Base-by-base conservation (phyloP, 2,113 vertebrate genomes). In the Sphyrna mokarran region DNA sequence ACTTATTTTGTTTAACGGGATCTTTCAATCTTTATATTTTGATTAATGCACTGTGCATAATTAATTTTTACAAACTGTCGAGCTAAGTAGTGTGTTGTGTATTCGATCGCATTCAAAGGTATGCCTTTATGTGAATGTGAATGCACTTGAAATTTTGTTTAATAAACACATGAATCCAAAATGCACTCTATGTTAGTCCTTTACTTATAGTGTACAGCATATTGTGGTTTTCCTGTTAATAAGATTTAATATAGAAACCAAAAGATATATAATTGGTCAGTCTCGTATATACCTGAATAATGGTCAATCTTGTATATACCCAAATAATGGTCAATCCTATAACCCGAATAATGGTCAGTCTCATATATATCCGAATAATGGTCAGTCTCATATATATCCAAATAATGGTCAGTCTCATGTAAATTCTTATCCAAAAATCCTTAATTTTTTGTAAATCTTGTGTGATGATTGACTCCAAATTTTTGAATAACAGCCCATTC, bases 71-170 rank as follows among this genome's bases (percentile, higher is more conserved):
- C 94, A 54, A 95, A 43, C 68, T 72, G 68, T 72, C 23, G 9
- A 29, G 43, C 68, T 29, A 76, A 70, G 69, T 70, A 97, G 97
- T 96, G 83, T 97, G 96, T 96, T 97, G 97, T 97, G 97, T 97
- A 97, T 96, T 96, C 96, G 96, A 96, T 96, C 96, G 97, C 96
- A 97, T 97, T 97, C 96, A 97, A 97, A 97, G 97, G 97, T 97
- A 97, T 97, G 97, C 97, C 96, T 96, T 97, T 97, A 96, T 97
- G 97, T 97, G 86, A 96, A 97, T 96, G 97, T 93, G 97, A 96
- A 96, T 97, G 97, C 97, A 96, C 96, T 97, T 96, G 72, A 94
- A 94, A 85, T 80, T 94, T 61, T 96, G 90, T 76, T 96, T 78
- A 96, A 96, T 96, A 96, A 96, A 96, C 69, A 96, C 90, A 48